Evolutionary conservation across 2,113 vertebrate species (phyloP).

Genomic region (Cygnus buccinator): DNA sequence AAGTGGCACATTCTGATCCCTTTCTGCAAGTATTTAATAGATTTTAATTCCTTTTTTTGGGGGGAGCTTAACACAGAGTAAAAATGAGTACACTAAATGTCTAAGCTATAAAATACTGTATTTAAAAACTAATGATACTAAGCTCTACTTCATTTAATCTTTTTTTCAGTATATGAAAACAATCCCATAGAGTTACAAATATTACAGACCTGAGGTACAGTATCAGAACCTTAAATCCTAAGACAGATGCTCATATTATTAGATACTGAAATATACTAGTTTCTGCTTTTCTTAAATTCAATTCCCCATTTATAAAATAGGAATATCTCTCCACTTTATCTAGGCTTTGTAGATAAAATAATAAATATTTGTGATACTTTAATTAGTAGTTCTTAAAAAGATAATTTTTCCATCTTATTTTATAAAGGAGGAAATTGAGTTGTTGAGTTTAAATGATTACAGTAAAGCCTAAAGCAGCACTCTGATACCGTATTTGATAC

Average conservation of each 20-base stretch:
- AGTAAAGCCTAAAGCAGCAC: not conserved
- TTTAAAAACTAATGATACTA: not conserved
- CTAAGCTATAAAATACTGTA: not conserved
- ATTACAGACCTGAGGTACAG: not conserved
- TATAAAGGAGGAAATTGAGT: not conserved
- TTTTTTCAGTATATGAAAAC: slow-evolving; percentile 31
- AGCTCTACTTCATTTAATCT: not conserved
- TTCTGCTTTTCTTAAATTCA: not conserved
- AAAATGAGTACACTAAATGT: not conserved
- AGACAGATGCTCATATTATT: not conserved
- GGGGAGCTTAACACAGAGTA: not conserved
- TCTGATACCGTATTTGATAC: not conserved
- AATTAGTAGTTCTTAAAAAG: not conserved
- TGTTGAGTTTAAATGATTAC: not conserved
- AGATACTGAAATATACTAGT: not conserved
- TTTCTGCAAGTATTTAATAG: not conserved
- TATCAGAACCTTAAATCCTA: not conserved
- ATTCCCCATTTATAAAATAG: not conserved
- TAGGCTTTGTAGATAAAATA: not conserved
- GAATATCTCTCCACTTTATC: not conserved
- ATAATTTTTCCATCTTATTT: not conserved
- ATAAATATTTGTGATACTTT: not conserved
- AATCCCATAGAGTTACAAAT: slow-evolving; percentile 46
- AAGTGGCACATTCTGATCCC: not conserved
- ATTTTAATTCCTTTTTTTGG: not conserved